phyloP scores from a whole-genome alignment of 2,888 invertebrate species.

The Lamellibrachia columna region DNA sequence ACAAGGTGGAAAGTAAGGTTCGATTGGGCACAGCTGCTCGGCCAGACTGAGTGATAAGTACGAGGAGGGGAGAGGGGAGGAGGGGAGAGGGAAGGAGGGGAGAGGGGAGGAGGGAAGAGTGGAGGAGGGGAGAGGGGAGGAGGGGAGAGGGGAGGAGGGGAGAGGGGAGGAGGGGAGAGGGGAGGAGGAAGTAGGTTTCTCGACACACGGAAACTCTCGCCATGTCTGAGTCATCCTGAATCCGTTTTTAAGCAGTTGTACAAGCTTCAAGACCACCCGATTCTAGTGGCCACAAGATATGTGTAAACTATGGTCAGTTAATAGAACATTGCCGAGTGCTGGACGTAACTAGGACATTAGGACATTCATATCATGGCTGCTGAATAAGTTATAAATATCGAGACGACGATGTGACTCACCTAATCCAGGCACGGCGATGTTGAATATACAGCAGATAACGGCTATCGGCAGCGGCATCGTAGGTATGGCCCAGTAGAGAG shows the following conservation, averaged over 20 bases:
- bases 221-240: background rate
- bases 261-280: background rate
- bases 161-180: background rate
- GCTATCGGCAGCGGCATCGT: slow-evolving; percentile 67
- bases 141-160: background rate
- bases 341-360: background rate
- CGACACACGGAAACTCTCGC: background rate
- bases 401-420: slow-evolving; percentile 51
- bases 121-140: background rate
- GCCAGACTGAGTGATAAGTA: no score
- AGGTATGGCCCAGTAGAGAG: slow-evolving; percentile 67
- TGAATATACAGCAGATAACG: slow-evolving; percentile 59
- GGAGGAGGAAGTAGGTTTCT: background rate
- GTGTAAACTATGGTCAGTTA: no score
- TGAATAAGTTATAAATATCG: background rate
- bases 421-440: slow-evolving; percentile 60
- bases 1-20: no score
- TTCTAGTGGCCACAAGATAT: no score
- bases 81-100: no score
- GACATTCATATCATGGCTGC: background rate
- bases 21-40: no score
- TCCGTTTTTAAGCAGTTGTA: background rate
- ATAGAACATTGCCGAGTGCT: no score
- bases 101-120: background rate
- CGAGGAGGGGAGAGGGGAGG: background rate